A percentile compares a stretch with the other conserved stretches of the same genome.
These are phyloP conservation scores for Notarius lentiginosus DNA, from an alignment of 2,113 vertebrate genomes.

Conservation along the genomic window DNA sequence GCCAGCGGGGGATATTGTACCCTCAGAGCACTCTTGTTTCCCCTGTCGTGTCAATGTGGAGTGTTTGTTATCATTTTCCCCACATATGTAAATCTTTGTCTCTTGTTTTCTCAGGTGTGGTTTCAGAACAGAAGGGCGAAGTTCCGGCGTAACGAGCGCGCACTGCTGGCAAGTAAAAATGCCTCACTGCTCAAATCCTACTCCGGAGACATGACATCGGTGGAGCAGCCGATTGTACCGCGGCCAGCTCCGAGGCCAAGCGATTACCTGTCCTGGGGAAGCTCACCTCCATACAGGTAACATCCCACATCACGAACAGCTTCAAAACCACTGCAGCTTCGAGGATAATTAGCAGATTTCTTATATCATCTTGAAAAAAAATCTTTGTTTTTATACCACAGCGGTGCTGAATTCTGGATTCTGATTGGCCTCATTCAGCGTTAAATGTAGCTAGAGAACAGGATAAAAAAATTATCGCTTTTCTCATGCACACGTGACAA, in stretches of 20 bases:
- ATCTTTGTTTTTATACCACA: no score
- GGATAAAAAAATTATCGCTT: no score
- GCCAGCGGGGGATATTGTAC: no score
- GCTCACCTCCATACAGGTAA: conserved; percentile 85
- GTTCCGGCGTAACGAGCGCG: conserved; percentile 84
- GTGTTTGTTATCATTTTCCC: neutral
- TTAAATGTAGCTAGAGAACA: neutral
- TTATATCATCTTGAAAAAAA: no score
- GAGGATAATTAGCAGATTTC: neutral
- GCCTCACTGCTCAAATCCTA: conserved; percentile 86
- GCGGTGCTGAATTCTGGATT: no score
- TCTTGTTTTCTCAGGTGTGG: conserved; percentile 77
- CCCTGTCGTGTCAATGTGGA: neutral
- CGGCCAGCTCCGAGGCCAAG: conserved; percentile 84
- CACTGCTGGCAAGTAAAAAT: conserved; percentile 87
- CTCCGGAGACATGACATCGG: conserved; percentile 82
- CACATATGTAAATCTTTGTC: neutral
- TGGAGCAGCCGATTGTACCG: conserved; percentile 87
- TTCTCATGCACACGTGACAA: neutral
- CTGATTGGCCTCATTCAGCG: neutral
- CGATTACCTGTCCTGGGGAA: conserved; percentile 87
- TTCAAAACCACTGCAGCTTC: neutral
- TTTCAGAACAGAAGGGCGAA: conserved; percentile 90
- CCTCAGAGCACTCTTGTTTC: no score
- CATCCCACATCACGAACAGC: neutral